Conservation (phyloP, 2,888 invertebrate genomes). For the Sycophila texana region DNA sequence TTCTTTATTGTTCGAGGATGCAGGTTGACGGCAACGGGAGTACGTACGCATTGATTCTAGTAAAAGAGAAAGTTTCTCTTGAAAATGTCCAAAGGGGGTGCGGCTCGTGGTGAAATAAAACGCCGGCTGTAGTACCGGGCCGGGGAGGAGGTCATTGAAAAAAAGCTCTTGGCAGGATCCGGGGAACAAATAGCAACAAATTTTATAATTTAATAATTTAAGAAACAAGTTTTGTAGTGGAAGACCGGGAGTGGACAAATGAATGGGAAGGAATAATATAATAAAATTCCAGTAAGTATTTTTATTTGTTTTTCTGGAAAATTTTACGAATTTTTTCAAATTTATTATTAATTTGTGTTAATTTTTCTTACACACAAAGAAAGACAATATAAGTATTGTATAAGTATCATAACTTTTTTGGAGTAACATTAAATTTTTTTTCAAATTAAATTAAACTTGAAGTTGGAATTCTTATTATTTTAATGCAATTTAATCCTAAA, state of each 20-base stretch:
- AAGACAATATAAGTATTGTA: no score
- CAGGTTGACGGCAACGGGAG: constrained; percentile 6
- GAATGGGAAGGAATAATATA: background rate
- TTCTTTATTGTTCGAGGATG: constrained; percentile 30
- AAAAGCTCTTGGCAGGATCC: background rate
- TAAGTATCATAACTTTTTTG: no score
- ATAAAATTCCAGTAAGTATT: constrained; percentile 4
- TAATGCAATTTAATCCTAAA: no score
- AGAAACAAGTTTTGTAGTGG: constrained; percentile 21
- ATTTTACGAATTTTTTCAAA: background rate
- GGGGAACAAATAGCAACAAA: background rate
- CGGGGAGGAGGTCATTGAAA: constrained; percentile 28
- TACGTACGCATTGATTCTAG: background rate
- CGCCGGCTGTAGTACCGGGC: background rate
- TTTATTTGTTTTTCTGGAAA: background rate
- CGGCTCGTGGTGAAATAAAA: constrained; percentile 30
- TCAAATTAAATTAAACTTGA: no score
- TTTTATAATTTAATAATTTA: constrained; percentile 35
- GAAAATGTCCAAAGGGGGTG: constrained; percentile 17
- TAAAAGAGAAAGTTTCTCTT: constrained; percentile 25
- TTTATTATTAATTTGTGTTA: no score
- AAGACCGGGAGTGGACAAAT: background rate
- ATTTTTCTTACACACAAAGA: no score
- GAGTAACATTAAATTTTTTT: no score
- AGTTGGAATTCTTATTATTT: no score